Evolutionary conservation across 2,888 invertebrate genomes (phyloP), one percentile per base, ranked within the genome.

Genomic region (Helleia helle): DNA sequence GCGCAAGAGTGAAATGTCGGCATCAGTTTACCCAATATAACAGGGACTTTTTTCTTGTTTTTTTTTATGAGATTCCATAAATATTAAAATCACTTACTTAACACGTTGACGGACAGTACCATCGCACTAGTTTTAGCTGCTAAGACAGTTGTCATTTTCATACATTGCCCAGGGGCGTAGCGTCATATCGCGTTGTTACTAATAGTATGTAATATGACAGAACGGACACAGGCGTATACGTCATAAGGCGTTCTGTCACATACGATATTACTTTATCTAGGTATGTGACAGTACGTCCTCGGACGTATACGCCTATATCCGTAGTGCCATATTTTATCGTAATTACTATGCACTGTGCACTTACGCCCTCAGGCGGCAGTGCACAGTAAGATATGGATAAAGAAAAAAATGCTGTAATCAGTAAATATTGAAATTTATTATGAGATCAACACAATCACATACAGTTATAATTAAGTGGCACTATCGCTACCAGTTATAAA

Each of bases 161-260:
- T 29, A 28, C n/a, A n/a, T n/a, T n/a, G n/a, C n/a, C n/a, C n/a
- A 12, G 14, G 25, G 11, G 27, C 28, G 14, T 9, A 27, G 9
- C 25, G 36, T 31, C 31, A 31, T n/a, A 15, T 14, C 8, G 26
- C 31, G 18, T 26, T 31, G 14, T 37, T 37, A 37, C 13, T 6
- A n/a, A 8, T 25, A 26, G 25, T 37, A 25, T 24, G 13, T 36
- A 14, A 31, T 31, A 25, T 42, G 38, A 42, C 42, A 42, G 42
- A 42, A 38, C 31, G 42, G 11, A 9, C 30, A 6, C 7, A 29
- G 41, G 12, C 41, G 36, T 18, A 22, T 11, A 36, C 36, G 36
- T 41, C 28, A n/a, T 36, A 28, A 17, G 28, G 36, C 44, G 48
- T 53, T 43, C 45, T 53, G 41, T 42, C 45, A 13, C 46, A 45